Conservation (phyloP, 2,888 invertebrate species). For the Tribolium freemani region DNA sequence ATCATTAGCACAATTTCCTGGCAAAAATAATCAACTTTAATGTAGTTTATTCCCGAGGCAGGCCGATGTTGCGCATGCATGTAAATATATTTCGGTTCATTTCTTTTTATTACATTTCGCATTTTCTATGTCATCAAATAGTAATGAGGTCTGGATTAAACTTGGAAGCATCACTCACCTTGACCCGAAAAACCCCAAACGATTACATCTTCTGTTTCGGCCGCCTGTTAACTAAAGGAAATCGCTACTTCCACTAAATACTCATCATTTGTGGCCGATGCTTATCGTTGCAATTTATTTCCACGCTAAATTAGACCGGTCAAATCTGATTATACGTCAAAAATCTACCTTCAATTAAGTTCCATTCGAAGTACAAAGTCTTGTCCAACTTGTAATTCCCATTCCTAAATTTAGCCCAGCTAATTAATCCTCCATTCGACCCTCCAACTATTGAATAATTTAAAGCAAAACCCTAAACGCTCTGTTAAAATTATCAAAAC, state of each 20-base stretch:
- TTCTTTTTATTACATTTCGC: constrained; percentile 23
- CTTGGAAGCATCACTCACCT: constrained; percentile 12
- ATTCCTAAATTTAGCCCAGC: not conserved
- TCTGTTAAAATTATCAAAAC: not conserved
- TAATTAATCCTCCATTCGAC: constrained; percentile 20
- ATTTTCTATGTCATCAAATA: constrained; percentile 19
- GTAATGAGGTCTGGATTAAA: constrained; percentile 20
- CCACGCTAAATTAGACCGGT: constrained; percentile 16
- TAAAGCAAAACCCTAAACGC: constrained; percentile 6
- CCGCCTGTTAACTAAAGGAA: constrained; percentile 15
- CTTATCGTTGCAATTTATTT: constrained; percentile 25
- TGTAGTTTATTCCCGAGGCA: constrained; percentile 50
- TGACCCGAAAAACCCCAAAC: constrained; percentile 6
- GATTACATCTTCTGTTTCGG: constrained; percentile 11
- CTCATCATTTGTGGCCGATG: constrained; percentile 10
- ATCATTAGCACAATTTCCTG: constrained; percentile 56
- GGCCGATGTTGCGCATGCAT: constrained; percentile 25
- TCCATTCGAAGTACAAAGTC: constrained; percentile 16
- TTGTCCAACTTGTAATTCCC: constrained; percentile 23
- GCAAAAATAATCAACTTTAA: constrained; percentile 57
- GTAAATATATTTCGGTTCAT: constrained; percentile 29
- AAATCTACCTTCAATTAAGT: constrained; percentile 2
- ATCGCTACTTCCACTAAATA: constrained; percentile 25
- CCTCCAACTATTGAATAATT: constrained; percentile 20
- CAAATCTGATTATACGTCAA: constrained; percentile 13